Evolutionary conservation across 1,140 invertebrate genomes (phyloP), one percentile per base, ranked within the genome.

Genomic region (Lethocerus indicus): DNA sequence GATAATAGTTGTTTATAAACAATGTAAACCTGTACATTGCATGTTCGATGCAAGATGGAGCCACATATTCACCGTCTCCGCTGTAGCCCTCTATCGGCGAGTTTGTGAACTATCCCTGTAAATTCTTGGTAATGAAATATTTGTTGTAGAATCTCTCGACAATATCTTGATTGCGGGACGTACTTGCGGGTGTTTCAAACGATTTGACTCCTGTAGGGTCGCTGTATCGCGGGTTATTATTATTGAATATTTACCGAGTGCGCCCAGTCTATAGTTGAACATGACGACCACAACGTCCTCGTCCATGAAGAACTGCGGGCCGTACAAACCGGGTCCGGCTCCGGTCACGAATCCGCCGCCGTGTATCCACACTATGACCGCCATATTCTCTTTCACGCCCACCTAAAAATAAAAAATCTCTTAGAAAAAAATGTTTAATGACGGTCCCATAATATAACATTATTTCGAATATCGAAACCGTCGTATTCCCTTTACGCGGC

Each of bases 221-320:
- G n/a, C n/a, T 32, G 29, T 12, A 32, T 32, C n/a, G n/a, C 9
- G 9, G n/a, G 29, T 9, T 32, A n/a, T 32, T 9, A 32, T 12
- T 32, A 32, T 32, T 12, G 29, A 3, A 14, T 25, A 49, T 29
- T 59, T 57, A 71, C 72, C 72, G 18, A 74, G 56, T 18, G 64
- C 50, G 9, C 65, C 67, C 1, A 73, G 49, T 35, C 75, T 59
- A 54, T 78, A 78, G 59, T 78, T 75, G 13, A 74, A 62, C 13
- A 71, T 71, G 1, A 78, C 70, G 0, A 75, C 52, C 25, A 78
- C 63, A 5, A 75, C 56, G 23, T 72, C 70, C 52, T 75, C 61
- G n/a, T 67, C 67, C 25, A 72, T 39, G 13, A 71, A 52, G 53
- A 64, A 73, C 63, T 73, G 59, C 59, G 69, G 59, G 55, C 66